These are phyloP conservation scores for Lymantria dispar DNA, from an alignment of 2,888 invertebrate species.

Conservation along the genomic window DNA sequence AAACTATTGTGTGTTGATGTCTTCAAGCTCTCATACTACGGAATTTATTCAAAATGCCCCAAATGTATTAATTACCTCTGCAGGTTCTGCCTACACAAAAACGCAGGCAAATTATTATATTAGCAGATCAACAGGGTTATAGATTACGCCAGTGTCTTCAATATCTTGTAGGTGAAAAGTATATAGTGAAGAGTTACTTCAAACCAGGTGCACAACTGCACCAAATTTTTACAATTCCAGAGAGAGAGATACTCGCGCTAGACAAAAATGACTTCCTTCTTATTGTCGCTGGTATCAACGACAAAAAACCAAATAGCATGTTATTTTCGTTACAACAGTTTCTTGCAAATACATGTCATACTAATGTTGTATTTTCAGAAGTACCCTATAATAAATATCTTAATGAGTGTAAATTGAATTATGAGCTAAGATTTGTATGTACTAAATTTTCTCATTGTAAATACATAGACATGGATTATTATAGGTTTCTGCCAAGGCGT, in stretches of 20 bases:
- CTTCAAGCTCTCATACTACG: not conserved
- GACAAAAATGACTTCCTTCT: not conserved
- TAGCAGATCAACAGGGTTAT: not conserved
- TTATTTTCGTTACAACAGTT: not conserved
- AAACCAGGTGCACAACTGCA: not conserved
- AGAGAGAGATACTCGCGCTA: not conserved
- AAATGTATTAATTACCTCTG: not conserved
- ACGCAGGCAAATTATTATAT: not conserved
- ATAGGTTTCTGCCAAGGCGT: not conserved
- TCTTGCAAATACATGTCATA: not conserved
- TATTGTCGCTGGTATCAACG: too few species aligned
- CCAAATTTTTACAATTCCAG: not conserved
- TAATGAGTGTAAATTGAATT: not conserved
- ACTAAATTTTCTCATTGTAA: not conserved
- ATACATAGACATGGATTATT: not conserved
- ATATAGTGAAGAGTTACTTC: not conserved
- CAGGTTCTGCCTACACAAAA: not conserved
- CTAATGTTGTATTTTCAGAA: not conserved
- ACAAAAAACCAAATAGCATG: too few species aligned
- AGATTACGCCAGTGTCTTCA: not conserved
- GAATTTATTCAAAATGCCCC: not conserved
- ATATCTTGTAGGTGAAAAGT: not conserved
- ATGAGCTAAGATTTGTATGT: slow-evolving; percentile 1
- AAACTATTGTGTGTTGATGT: too few species aligned
- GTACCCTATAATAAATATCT: not conserved